Conservation (phyloP, 2,113 vertebrate species). For the Myotis brandtii region DNA sequence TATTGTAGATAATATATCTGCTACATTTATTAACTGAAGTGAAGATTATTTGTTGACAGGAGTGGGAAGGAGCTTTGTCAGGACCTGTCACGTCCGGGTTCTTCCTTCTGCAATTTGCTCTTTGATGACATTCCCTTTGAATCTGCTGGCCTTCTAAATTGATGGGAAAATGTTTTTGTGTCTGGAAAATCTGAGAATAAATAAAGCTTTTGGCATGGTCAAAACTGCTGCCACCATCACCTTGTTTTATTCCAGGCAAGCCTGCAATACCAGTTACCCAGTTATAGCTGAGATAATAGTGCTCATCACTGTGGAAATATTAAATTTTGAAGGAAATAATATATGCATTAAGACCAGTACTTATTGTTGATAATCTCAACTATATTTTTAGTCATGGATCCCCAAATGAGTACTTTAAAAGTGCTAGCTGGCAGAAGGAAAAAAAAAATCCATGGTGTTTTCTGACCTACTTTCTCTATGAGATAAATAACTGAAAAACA, state of each 20-base stretch:
- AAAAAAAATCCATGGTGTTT: constrained; percentile 64
- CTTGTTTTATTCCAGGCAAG: not conserved
- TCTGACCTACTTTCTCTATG: constrained; percentile 74
- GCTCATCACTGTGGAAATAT: not conserved
- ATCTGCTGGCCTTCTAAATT: not conserved
- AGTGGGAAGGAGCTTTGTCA: not conserved
- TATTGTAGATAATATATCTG: not conserved
- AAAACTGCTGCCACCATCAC: not conserved
- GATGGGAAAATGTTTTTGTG: not conserved
- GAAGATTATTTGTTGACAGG: not conserved
- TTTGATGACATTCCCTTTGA: not conserved
- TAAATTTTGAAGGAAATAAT: constrained; percentile 55
- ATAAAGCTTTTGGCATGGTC: not conserved
- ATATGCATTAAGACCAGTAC: constrained; percentile 43
- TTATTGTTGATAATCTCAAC: constrained; percentile 36
- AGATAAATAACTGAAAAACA: constrained; percentile 67
- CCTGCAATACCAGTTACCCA: not conserved
- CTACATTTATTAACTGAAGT: not conserved
- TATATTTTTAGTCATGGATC: constrained; percentile 49
- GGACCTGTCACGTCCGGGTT: not conserved
- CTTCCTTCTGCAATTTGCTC: not conserved
- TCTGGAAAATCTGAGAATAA: not conserved
- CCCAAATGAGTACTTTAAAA: constrained; percentile 67
- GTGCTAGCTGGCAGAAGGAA: constrained; percentile 53
- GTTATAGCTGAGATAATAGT: not conserved